Evolutionary conservation across 1,140 invertebrate species (phyloP), one percentile per base, ranked within the genome.

Genomic region (Lordiphosa clarofinis): DNA sequence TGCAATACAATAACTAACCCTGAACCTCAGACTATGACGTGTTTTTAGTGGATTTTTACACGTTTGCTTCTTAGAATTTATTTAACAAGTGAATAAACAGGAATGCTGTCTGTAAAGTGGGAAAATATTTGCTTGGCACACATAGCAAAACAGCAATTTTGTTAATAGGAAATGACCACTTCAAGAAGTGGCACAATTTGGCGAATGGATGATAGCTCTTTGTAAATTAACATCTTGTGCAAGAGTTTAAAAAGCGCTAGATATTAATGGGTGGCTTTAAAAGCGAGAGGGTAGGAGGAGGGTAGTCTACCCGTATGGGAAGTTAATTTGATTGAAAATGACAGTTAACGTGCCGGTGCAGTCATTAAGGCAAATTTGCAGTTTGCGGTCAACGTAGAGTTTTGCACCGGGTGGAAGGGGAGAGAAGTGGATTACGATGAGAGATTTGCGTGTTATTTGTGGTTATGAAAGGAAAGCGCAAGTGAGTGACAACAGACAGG

Each of bases 1-100:
- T 81, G 78, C 72, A 72, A 69, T 84, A 66, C 57, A 72, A 56
- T 50, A 74, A 72, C 72, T 78, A 67, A 82, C 78, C 78, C 78
- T 82, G 79, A 82, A 82, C 78, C 69, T 54, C 50, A 64, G 63
- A 31, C 13, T 78, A 73, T 71, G 75, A 81, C 49, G 84, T 53
- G 35, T 53, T 75, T 76, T 48, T 59, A 50, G 38, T 50, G 78
- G 52, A 82, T 82, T 84, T 78, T 84, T 78, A 84, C 78, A 78
- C 78, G 78, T 73, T 59, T 70, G 54, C 40, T 84, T 82, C 76
- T 62, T 54, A 59, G 71, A 71, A 72, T 40, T 15, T 36, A 48
- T 12, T 2, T 57, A 12, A 35, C 52, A 36, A 36, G 42, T 28
- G 11, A 28, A 67, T 40, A 28, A 15, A 33, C 19, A 49, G 52